Evolutionary conservation across 1,140 invertebrate species (phyloP).

Genomic region (Cyphomyrmex costatus): DNA sequence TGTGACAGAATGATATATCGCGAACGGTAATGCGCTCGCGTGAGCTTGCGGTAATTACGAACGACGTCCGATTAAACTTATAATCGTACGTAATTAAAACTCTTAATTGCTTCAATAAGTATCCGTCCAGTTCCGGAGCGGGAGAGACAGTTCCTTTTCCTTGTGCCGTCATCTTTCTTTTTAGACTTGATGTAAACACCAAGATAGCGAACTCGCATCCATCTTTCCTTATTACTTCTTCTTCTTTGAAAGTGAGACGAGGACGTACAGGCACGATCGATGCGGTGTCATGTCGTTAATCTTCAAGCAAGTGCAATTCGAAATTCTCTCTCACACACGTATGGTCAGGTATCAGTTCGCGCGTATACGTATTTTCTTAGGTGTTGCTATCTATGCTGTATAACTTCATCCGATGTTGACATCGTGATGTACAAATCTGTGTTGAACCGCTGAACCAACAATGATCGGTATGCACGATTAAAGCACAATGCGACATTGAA

Average conservation of each 20-base stretch:
- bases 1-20: slow-evolving; percentile 56
- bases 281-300: slow-evolving; percentile 60
- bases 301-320: slow-evolving; percentile 40
- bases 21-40: slow-evolving; percentile 24
- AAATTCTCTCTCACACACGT: background rate
- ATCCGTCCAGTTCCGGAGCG: background rate
- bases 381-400: background rate
- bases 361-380: background rate
- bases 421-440: slow-evolving; percentile 45
- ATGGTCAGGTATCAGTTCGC: slow-evolving; percentile 38
- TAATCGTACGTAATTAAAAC: slow-evolving; percentile 57
- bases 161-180: background rate
- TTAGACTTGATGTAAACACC: slow-evolving; percentile 50
- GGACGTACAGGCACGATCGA: slow-evolving; percentile 54
- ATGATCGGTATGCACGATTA: background rate
- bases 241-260: slow-evolving; percentile 57
- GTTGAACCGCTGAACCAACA: background rate
- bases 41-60: slow-evolving; percentile 43
- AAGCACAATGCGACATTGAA: background rate
- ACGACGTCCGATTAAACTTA: slow-evolving; percentile 56
- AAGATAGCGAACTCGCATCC: slow-evolving; percentile 36
- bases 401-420: slow-evolving; percentile 60
- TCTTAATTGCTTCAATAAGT: slow-evolving; percentile 61
- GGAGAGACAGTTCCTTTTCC: background rate
- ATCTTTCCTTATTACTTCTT: slow-evolving; percentile 67